These are phyloP conservation scores for Drepanosiphum platanoidis DNA, from an alignment of 2,888 invertebrate genomes.

Conservation along the genomic window DNA sequence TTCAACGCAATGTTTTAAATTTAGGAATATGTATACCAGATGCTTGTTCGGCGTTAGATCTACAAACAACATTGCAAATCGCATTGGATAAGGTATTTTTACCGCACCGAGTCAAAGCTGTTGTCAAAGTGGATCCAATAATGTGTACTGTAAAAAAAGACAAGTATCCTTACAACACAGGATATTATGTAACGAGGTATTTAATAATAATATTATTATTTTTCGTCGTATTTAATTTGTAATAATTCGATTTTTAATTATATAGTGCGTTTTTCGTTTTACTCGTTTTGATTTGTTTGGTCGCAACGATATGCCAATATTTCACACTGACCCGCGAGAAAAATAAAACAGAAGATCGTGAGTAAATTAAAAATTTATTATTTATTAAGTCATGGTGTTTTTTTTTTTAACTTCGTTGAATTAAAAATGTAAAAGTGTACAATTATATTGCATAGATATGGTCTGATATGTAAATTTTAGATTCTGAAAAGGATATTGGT, in stretches of 20 bases:
- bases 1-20: conserved; percentile 61
- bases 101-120: conserved; percentile 38
- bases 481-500: no score
- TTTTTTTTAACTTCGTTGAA: no score
- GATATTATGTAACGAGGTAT: conserved; percentile 60
- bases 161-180: conserved; percentile 3
- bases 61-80: conserved; percentile 64
- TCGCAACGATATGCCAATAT: background rate
- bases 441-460: no score
- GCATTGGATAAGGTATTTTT: conserved; percentile 61
- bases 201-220: background rate
- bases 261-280: background rate
- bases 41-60: conserved; percentile 63
- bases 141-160: conserved; percentile 45
- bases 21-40: conserved; percentile 64
- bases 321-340: background rate
- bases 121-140: conserved; percentile 50
- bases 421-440: no score
- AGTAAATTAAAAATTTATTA: background rate
- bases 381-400: no score
- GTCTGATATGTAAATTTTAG: no score
- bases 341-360: background rate
- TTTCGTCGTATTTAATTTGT: background rate
- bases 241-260: background rate
- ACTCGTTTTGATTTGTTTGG: background rate